These are phyloP conservation scores for Drosophila navojoa DNA, from an alignment of 1,140 invertebrate genomes.

Conservation along the genomic window DNA sequence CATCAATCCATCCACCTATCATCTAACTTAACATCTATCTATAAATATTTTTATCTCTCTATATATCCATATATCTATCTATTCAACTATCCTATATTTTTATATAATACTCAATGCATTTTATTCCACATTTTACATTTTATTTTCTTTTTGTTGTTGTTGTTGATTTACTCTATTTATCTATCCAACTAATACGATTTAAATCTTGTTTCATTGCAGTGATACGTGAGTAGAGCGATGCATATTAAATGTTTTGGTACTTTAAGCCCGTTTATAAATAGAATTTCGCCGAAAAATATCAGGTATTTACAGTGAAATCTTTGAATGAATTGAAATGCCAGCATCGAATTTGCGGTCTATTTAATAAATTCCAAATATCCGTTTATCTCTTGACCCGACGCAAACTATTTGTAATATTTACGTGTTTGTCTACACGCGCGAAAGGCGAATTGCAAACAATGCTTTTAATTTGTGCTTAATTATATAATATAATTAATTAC, in stretches of 20 bases:
- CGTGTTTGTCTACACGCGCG: not conserved
- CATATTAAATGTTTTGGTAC: not conserved
- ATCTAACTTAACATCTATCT: no score
- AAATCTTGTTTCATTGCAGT: slow-evolving; percentile 56
- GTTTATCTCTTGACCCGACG: not conserved
- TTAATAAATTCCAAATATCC: not conserved
- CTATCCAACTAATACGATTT: slow-evolving; percentile 1
- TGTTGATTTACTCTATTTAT: not conserved
- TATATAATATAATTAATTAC: slow-evolving; percentile 52
- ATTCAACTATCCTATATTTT: no score
- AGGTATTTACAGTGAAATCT: not conserved
- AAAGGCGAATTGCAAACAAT: not conserved
- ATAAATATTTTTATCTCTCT: no score
- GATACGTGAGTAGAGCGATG: slow-evolving; percentile 68
- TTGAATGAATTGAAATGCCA: not conserved
- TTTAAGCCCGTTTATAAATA: not conserved
- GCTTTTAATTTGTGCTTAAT: slow-evolving; percentile 1
- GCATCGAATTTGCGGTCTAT: not conserved
- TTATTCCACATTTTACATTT: no score
- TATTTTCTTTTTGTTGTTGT: not conserved
- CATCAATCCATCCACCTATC: no score
- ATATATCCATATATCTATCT: no score
- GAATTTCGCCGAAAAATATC: not conserved
- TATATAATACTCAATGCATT: no score
- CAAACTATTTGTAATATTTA: not conserved